Conservation (phyloP, 2,797 vertebrate species). For the Ptychobarbus kaznakovi region DNA sequence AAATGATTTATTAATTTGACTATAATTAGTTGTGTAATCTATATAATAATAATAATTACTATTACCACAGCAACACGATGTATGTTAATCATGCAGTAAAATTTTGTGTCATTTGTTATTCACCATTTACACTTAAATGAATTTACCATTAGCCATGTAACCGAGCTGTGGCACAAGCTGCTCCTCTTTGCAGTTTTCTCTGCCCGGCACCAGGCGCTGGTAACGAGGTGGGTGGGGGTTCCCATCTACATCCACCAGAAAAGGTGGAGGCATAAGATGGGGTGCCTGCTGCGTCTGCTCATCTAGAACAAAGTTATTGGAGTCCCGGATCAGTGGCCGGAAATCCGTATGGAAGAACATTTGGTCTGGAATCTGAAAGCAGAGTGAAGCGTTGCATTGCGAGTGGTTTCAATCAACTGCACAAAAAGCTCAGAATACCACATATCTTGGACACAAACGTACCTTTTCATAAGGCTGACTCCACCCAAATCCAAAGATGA, state of each 20-base stretch:
- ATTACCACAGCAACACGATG: too few relatives aligned
- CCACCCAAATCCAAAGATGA: conserved; percentile 97
- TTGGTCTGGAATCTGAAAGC: conserved; percentile 93
- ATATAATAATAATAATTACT: background rate
- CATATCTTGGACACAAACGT: conserved; percentile 13
- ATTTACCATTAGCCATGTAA: conserved; percentile 78
- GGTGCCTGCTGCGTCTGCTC: conserved; percentile 99
- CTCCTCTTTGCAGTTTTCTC: conserved; percentile 97
- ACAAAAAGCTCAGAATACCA: background rate
- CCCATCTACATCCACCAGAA: conserved; percentile 96
- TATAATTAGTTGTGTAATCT: background rate
- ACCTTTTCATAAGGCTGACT: conserved; percentile 96
- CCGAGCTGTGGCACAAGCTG: conserved; percentile 96
- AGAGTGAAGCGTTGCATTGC: conserved; percentile 10
- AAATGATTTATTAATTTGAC: background rate
- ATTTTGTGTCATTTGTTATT: background rate
- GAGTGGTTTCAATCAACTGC: background rate
- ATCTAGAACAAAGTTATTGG: conserved; percentile 97
- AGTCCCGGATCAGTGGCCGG: conserved; percentile 94
- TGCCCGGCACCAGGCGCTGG: conserved; percentile 93
- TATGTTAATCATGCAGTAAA: background rate
- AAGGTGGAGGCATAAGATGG: conserved; percentile 97
- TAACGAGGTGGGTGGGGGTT: conserved; percentile 93
- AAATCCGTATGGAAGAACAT: conserved; percentile 99
- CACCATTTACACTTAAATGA: background rate